Evolutionary conservation across 2,888 invertebrate genomes (phyloP), one percentile per base, ranked within the genome.

Genomic region (Mantis religiosa): DNA sequence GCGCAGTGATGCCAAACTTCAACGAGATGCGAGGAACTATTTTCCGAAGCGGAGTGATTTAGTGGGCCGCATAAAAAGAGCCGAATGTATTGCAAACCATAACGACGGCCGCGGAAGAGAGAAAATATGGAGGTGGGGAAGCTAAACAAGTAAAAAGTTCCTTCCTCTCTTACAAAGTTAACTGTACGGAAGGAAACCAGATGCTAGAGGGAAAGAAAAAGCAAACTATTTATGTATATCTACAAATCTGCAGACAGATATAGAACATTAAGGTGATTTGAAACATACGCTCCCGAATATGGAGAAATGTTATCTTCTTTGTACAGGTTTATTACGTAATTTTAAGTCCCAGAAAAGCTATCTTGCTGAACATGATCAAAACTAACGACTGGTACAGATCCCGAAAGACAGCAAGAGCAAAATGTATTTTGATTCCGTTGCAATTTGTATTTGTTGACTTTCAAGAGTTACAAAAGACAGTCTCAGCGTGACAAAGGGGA

Each of bases 1-100:
- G 87, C 84, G 85, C 89, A 85, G 41, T 85, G 83, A 85, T 88
- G 88, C 82, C 87, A 71, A 84, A 87, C 89, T 89, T 89, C 89
- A 89, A 82, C 88, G 85, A 84, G 87, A 84, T 84, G 84, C 81
- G 81, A 83, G 84, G 84, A 88, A 89, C 88, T 89, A 88, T 88
- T 88, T 89, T 82, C 89, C 84, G 81, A 84, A 87, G 71, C 87
- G 87, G 82, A 30, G 87, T 86, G 89, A 87, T 89, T 83, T 86
- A 89, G 54, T 20, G 87, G 28, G 84, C 85, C 41, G 87, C 84
- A 85, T 88, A 88, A 88, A 88, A 88, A 83, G 34, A 82, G 47
- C 41, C 82, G 34, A 34, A 30, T 71, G 30, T 34, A 84, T 47
- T 81, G 84, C 28, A 84, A 84, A 82, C 20, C 82, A 30, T 27